Conservation (phyloP, 2,888 invertebrate species). For the Euzetes globulus region DNA sequence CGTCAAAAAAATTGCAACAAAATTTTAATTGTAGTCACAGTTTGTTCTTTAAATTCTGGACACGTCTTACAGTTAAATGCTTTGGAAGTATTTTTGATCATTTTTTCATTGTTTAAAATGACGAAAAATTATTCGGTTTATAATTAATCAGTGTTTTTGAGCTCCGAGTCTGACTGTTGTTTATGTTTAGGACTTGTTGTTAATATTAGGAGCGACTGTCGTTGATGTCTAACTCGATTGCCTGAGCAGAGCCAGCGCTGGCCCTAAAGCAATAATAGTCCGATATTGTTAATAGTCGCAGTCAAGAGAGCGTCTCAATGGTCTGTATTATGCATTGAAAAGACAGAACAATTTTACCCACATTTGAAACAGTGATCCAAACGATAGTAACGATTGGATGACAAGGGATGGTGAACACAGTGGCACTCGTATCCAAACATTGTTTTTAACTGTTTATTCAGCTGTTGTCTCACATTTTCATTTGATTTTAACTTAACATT, state of each 20-base stretch:
- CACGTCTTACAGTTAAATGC: too few species aligned
- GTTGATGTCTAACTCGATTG: neutral
- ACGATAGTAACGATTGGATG: neutral
- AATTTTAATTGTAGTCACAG: too few species aligned
- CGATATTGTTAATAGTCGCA: neutral
- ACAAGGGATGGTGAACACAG: constrained; percentile 1
- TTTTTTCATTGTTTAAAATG: too few species aligned
- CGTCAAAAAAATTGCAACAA: neutral
- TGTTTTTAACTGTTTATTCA: constrained; percentile 19
- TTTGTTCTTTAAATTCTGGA: too few species aligned
- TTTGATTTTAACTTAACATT: constrained; percentile 6
- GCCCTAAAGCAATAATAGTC: neutral
- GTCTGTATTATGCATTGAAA: neutral
- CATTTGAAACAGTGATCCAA: neutral
- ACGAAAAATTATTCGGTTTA: too few species aligned
- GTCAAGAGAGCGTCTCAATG: too few species aligned
- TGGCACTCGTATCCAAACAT: constrained; percentile 11
- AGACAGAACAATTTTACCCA: neutral
- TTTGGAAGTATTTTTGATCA: too few species aligned
- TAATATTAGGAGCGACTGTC: neutral
- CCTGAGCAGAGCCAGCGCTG: neutral
- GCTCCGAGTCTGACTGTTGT: too few species aligned
- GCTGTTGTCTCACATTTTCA: neutral
- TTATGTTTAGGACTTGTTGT: neutral
- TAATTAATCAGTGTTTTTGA: neutral